Conservation (phyloP, 2,113 vertebrate species). For the Cynocephalus volans region DNA sequence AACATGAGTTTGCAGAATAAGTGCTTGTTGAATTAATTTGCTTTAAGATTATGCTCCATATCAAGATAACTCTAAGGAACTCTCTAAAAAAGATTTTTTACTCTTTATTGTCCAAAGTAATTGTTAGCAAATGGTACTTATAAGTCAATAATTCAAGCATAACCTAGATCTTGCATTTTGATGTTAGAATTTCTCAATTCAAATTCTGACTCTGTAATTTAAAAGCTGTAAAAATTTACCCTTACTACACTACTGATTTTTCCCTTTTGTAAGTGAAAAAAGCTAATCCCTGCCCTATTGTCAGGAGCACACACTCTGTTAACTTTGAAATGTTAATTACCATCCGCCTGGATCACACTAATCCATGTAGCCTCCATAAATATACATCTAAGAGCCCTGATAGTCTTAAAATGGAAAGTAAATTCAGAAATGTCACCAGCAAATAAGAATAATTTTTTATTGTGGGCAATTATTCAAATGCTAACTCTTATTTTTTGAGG, state of each 20-base stretch:
- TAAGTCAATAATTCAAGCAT: not conserved
- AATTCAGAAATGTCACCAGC: conserved; percentile 56
- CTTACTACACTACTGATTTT: not conserved
- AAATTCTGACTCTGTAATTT: conserved; percentile 31
- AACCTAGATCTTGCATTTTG: conserved; percentile 4
- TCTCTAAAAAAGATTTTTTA: not conserved
- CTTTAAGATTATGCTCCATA: not conserved
- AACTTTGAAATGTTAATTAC: conserved; percentile 59
- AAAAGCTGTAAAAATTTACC: not conserved
- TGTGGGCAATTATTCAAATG: not conserved
- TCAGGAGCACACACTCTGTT: conserved; percentile 7
- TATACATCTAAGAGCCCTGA: not conserved
- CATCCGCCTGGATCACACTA: not conserved
- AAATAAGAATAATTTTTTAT: conserved; percentile 1
- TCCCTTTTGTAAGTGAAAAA: conserved; percentile 19
- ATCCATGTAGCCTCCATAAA: not conserved
- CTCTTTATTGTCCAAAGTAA: not conserved
- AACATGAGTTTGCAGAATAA: not conserved
- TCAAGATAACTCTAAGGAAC: not conserved
- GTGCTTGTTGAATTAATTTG: not conserved
- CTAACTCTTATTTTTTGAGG: not conserved
- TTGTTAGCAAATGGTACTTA: not conserved
- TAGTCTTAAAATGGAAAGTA: conserved; percentile 42
- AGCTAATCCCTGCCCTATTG: not conserved
- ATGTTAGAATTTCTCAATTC: conserved; percentile 18